Conservation (phyloP, 2,113 vertebrate genomes). For the Salminus brasiliensis region DNA sequence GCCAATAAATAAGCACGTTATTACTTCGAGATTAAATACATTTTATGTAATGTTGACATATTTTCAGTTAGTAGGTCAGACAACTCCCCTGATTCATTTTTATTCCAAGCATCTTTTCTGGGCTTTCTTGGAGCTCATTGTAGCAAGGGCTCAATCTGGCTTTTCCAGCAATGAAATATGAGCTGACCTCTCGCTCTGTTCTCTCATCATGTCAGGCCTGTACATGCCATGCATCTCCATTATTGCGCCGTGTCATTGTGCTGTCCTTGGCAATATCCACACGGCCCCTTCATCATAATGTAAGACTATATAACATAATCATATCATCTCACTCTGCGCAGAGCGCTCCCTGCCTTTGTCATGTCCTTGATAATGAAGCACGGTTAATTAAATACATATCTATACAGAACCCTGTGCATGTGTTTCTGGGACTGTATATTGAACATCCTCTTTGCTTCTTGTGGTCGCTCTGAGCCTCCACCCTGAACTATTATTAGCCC, state of each 20-base stretch:
- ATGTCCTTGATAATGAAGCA: neutral
- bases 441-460: constrained; percentile 51
- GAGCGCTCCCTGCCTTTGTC: neutral
- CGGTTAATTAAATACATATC: neutral
- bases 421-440: constrained; percentile 11
- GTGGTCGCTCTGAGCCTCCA: constrained; percentile 55
- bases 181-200: constrained; percentile 11
- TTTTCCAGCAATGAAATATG: constrained; percentile 19
- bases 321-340: neutral
- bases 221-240: constrained; percentile 21
- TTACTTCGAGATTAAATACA: too few relatives aligned
- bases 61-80: neutral
- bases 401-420: neutral
- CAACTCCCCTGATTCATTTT: too few relatives aligned
- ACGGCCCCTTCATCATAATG: neutral
- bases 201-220: neutral
- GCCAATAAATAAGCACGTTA: too few relatives aligned
- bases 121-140: neutral
- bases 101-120: neutral
- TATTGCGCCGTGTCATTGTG: constrained; percentile 14
- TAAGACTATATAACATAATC: constrained; percentile 14
- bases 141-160: neutral
- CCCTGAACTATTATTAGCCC: constrained; percentile 70
- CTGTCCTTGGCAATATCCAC: constrained; percentile 9
- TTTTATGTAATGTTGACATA: neutral